phyloP scores from a whole-genome alignment of 2,888 invertebrate species.

The Pharmacophagus antenor region DNA sequence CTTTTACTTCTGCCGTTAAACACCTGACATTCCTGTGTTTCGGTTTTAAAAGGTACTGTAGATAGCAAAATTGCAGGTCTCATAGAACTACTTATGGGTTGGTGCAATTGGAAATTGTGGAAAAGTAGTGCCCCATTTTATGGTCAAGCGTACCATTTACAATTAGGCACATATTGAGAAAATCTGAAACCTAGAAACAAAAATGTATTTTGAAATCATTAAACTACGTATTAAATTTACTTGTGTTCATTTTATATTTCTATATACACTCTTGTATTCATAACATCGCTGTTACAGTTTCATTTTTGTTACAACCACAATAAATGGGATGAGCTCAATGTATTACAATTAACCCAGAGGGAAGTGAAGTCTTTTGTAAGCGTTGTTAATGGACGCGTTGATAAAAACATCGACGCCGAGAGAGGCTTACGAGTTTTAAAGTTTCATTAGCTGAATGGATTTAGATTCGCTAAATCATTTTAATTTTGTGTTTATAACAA shows the following conservation, averaged over 20 bases:
- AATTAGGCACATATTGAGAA: too few relatives aligned
- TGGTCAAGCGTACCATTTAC: too few relatives aligned
- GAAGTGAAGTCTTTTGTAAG: not conserved
- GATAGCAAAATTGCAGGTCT: too few relatives aligned
- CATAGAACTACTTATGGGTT: too few relatives aligned
- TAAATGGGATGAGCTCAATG: not conserved
- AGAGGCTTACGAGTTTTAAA: conserved; percentile 1
- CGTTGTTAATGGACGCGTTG: not conserved
- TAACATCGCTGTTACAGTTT: not conserved
- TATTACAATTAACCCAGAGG: not conserved
- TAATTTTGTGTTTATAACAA: not conserved
- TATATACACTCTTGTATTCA: not conserved
- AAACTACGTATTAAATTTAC: not conserved
- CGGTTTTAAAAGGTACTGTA: too few relatives aligned
- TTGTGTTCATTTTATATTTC: not conserved
- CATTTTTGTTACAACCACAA: not conserved
- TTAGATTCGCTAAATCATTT: not conserved
- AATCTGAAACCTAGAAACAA: too few relatives aligned
- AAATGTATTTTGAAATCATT: too few relatives aligned
- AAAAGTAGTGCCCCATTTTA: too few relatives aligned
- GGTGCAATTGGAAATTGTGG: too few relatives aligned
- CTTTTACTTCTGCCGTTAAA: too few relatives aligned
- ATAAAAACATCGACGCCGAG: not conserved
- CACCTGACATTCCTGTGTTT: too few relatives aligned
- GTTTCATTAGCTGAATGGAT: conserved; percentile 2